A percentile compares a stretch with the other conserved stretches of the same genome.
Evolutionary conservation across 2,888 invertebrate genomes (phyloP).

Genomic region (Parnassius mnemosyne): DNA sequence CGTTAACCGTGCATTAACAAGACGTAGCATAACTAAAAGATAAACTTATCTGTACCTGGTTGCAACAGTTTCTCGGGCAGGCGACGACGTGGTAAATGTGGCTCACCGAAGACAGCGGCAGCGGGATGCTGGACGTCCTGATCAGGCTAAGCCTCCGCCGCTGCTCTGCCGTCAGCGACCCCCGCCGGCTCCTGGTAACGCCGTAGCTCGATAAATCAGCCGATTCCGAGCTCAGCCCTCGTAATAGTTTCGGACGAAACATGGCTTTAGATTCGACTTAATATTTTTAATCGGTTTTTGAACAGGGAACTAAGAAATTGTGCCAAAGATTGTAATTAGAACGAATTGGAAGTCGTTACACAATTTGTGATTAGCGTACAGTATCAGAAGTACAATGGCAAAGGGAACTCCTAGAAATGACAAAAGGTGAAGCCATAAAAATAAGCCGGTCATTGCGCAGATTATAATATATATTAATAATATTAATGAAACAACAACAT

Average conservation of each 20-base stretch:
- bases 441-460: not conserved
- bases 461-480: not conserved
- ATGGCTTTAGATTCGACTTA: slow-evolving; percentile 35
- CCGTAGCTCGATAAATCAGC: slow-evolving; percentile 60
- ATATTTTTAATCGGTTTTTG: no score
- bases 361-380: no score
- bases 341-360: no score
- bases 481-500: no score
- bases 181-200: slow-evolving; percentile 71
- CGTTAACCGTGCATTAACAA: no score
- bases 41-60: slow-evolving; percentile 16
- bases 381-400: no score
- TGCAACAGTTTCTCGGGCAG: slow-evolving; percentile 22
- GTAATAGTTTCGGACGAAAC: slow-evolving; percentile 66
- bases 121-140: slow-evolving; percentile 62
- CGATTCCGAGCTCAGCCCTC: slow-evolving; percentile 58
- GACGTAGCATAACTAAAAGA: not conserved
- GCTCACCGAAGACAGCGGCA: slow-evolving; percentile 74
- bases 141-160: slow-evolving; percentile 67
- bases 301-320: no score
- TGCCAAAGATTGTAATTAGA: no score
- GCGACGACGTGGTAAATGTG: slow-evolving; percentile 78
- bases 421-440: slow-evolving; percentile 19
- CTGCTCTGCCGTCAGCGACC: slow-evolving; percentile 71
- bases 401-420: slow-evolving; percentile 19